phyloP scores from a whole-genome alignment of 2,888 invertebrate genomes.

The Idaea aversata region DNA sequence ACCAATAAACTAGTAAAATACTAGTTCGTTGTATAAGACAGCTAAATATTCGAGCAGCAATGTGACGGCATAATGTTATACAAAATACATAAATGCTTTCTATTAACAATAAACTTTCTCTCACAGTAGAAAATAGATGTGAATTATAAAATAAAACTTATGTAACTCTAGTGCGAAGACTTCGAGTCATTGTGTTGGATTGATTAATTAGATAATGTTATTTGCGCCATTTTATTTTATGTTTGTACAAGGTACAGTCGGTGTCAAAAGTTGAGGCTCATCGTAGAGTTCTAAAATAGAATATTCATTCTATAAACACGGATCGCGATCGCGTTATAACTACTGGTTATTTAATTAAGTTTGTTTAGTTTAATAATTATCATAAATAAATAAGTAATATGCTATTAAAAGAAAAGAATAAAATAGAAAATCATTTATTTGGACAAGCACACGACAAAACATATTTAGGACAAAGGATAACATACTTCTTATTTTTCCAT shows the following conservation, averaged over 20 bases:
- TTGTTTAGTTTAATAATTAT: too few relatives aligned
- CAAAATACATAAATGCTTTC: constrained; percentile 4
- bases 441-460: too few relatives aligned
- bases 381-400: too few relatives aligned
- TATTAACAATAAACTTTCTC: constrained; percentile 3
- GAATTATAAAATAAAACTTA: neutral
- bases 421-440: too few relatives aligned
- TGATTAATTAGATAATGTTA: constrained; percentile 4
- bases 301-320: too few relatives aligned
- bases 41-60: neutral
- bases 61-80: neutral
- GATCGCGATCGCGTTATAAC: too few relatives aligned
- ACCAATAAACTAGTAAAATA: neutral
- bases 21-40: neutral
- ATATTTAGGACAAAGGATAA: too few relatives aligned
- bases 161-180: neutral
- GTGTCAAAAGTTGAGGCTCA: neutral
- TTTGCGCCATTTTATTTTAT: constrained; percentile 15
- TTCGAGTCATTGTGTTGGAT: neutral
- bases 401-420: too few relatives aligned
- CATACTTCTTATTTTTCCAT: too few relatives aligned
- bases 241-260: neutral
- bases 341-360: too few relatives aligned
- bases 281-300: too few relatives aligned
- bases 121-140: neutral